Percentiles rank a stretch among this genome's conserved stretches.
Evolutionary conservation across 2,888 invertebrate genomes (phyloP).

Genomic region (Drosophila greeni): DNA sequence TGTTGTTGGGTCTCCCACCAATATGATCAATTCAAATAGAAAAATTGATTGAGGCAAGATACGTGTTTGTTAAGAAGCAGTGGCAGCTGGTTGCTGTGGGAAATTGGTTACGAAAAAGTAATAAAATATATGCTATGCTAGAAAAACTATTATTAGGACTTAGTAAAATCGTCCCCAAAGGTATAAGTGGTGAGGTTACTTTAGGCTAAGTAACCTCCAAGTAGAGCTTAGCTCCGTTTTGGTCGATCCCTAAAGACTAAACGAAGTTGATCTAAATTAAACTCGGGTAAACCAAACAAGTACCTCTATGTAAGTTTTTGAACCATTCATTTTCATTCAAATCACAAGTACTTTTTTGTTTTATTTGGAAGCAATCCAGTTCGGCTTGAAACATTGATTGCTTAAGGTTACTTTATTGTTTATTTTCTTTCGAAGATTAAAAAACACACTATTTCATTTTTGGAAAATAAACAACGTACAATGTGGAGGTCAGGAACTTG

Average conservation of each 20-base stretch:
- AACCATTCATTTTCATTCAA: background rate
- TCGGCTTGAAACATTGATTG: background rate
- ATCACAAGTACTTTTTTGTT: background rate
- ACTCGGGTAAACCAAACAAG: background rate
- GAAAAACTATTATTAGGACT: background rate
- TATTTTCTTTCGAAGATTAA: conserved; percentile 1
- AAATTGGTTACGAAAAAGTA: conserved; percentile 1
- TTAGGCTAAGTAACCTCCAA: too few relatives aligned
- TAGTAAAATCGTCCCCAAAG: background rate
- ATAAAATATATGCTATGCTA: background rate
- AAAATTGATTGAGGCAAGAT: conserved; percentile 14
- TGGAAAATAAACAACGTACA: background rate
- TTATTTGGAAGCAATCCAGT: background rate
- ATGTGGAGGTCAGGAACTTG: background rate
- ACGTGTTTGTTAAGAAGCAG: background rate
- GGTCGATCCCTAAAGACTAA: too few relatives aligned
- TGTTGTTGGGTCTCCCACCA: conserved; percentile 2
- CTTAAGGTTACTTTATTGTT: background rate
- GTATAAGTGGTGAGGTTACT: too few relatives aligned
- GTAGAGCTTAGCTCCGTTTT: too few relatives aligned
- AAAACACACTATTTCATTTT: background rate
- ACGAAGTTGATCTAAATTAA: background rate
- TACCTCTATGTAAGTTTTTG: background rate
- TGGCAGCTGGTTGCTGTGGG: conserved; percentile 4
- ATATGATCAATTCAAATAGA: conserved; percentile 8